These are phyloP conservation scores for Poecilobothrus nobilitatus DNA, from an alignment of 2,888 invertebrate species.

Conservation along the genomic window DNA sequence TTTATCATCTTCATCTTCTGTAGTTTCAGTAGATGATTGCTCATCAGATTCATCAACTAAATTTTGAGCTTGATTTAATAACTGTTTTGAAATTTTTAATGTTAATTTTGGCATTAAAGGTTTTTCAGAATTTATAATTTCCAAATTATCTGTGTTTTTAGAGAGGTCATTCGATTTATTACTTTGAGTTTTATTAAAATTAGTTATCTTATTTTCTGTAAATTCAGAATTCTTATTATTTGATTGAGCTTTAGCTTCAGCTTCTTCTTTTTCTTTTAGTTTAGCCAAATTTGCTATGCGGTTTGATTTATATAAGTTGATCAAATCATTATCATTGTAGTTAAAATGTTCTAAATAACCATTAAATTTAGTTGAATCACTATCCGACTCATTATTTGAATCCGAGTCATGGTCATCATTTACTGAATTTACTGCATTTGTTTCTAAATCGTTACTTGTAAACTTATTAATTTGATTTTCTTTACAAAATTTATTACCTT, in stretches of 20 bases:
- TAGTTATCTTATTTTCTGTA: slow-evolving; percentile 16
- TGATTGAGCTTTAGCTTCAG: slow-evolving; percentile 22
- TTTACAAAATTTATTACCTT: slow-evolving; percentile 7
- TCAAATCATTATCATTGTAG: slow-evolving; percentile 8
- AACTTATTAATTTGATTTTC: not conserved
- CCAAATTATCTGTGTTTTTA: slow-evolving; percentile 10
- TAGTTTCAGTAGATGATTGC: slow-evolving; percentile 5
- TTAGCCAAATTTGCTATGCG: not conserved
- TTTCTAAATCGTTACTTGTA: not conserved
- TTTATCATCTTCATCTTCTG: slow-evolving; percentile 23
- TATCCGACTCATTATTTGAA: not conserved
- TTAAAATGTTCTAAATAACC: slow-evolving; percentile 9
- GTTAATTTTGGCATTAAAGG: slow-evolving; percentile 56
- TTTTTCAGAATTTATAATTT: slow-evolving; percentile 10
- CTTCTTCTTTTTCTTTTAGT: not conserved
- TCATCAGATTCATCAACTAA: slow-evolving; percentile 33
- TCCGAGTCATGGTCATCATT: not conserved
- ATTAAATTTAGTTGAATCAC: slow-evolving; percentile 10
- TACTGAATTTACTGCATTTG: not conserved
- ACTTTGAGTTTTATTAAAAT: slow-evolving; percentile 4
- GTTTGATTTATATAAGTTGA: slow-evolving; percentile 10
- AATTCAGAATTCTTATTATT: slow-evolving; percentile 28
- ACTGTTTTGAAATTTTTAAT: slow-evolving; percentile 56
- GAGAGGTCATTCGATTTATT: not conserved
- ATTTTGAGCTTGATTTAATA: slow-evolving; percentile 33